phyloP scores from a whole-genome alignment of 2,113 vertebrate species.

The Lampris incognitus region DNA sequence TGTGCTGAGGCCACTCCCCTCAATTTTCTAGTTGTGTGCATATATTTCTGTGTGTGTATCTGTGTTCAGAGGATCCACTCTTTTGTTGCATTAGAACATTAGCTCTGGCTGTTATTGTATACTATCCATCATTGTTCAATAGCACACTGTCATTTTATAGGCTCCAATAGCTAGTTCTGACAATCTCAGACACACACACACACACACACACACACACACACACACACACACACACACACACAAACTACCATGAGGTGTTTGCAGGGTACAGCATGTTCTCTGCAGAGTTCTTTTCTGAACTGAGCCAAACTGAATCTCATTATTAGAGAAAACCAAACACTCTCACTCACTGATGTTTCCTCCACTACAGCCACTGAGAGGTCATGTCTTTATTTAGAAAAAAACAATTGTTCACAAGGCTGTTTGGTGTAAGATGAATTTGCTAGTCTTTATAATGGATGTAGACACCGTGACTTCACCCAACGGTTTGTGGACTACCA shows the following conservation, averaged over 20 bases:
- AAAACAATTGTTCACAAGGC: slow-evolving; percentile 35
- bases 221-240: slow-evolving; percentile 12
- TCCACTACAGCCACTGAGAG: slow-evolving; percentile 49
- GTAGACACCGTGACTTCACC: no score
- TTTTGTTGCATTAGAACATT: neutral
- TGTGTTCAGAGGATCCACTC: neutral
- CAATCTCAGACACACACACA: neutral
- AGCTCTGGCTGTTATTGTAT: slow-evolving; percentile 18
- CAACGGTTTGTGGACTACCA: no score
- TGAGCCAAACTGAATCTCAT: slow-evolving; percentile 17
- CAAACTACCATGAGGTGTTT: slow-evolving; percentile 14
- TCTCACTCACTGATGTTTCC: slow-evolving; percentile 1
- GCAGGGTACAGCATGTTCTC: slow-evolving; percentile 11
- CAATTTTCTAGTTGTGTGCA: slow-evolving; percentile 3
- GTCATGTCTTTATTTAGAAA: slow-evolving; percentile 67
- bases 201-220: slow-evolving; percentile 1
- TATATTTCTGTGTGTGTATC: neutral
- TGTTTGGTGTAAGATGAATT: slow-evolving; percentile 55
- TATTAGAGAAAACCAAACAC: slow-evolving; percentile 17
- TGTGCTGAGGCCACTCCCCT: slow-evolving; percentile 2
- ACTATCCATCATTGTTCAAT: slow-evolving; percentile 21
- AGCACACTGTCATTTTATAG: neutral
- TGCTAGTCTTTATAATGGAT: slow-evolving; percentile 5
- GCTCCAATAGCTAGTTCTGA: slow-evolving; percentile 10
- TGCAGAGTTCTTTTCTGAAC: slow-evolving; percentile 21